phyloP scores from a whole-genome alignment of 64 coral and sea anemone genomes.

The Dendronephthya gigantea region DNA sequence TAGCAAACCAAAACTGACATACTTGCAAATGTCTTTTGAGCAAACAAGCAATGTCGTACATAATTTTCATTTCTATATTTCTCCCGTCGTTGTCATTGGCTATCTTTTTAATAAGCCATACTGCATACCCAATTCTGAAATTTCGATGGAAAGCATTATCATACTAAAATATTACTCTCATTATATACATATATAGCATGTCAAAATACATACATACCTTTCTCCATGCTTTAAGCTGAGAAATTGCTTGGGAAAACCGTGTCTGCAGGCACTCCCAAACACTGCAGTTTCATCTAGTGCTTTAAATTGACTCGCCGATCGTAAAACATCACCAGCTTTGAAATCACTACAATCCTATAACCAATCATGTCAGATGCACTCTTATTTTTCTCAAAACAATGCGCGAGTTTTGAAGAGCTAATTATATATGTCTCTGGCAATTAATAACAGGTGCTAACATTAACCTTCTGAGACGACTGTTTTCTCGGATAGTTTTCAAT shows the following conservation, averaged over 20 bases:
- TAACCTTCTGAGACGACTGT: not conserved
- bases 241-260: not conserved
- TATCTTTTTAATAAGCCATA: not conserved
- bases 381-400: no score
- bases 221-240: conserved; percentile 4
- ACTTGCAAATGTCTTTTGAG: conserved; percentile 21
- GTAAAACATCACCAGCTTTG: not conserved
- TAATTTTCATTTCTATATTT: not conserved
- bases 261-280: not conserved
- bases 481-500: not conserved
- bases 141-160: not conserved
- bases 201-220: not conserved
- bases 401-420: no score
- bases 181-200: no score
- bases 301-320: not conserved
- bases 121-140: not conserved
- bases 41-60: conserved; percentile 28
- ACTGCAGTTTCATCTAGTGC: conserved; percentile 4
- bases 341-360: conserved; percentile 11
- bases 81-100: not conserved
- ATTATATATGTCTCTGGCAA: no score
- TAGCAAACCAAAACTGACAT: no score
- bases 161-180: no score
- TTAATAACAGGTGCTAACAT: not conserved
- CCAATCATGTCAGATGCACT: not conserved